Base-by-base conservation (phyloP, 2,113 vertebrate species). In the Psettodes erumei region DNA sequence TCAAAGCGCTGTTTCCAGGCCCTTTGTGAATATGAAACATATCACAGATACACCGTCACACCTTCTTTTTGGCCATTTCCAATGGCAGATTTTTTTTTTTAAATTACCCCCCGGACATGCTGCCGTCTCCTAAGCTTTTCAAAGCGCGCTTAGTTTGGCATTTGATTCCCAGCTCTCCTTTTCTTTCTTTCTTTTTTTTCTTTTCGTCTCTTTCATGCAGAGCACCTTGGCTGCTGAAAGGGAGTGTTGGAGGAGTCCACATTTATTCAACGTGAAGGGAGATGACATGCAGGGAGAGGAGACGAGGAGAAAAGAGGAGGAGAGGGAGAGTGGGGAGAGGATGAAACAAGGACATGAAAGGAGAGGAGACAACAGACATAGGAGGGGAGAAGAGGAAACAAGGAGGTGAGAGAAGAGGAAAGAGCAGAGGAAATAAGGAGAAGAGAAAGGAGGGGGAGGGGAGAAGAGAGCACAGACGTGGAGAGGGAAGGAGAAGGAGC, bases 161-260 rank as follows among this genome's bases (percentile, higher is more conserved):
- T 90, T 86, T 86, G 84, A 86, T 81, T 88, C 72, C 69, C 77
- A 50, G 68, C 75, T 77, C 69, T 71, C 61, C 63, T 85, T 85
- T 81, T 74, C 78, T 76, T 51, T 60, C 35, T 35, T 35, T 66
- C 53, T 27, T 69, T 50, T 33, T 25, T 19, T 19, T 37, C 66
- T 50, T 64, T 53, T 69, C 64, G 43, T 69, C 58, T 71, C 70
- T 80, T 81, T 84, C 59, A 74, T 82, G 71, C 76, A 78, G 65
- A 86, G 74, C 63, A 87, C 85, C 74, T 82, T 82, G 83, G 83
- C 75, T 21, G 65, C 75, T 84, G 78, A 84, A 81, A 86, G 71
- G 55, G 55, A 73, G 37, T 43, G 76, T 70, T 81, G 80, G 81
- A 86, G 66, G 82, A 71, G 54, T 79, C 37, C 45, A 61, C 38